These are phyloP conservation scores for Acromyrmex heyeri DNA, from an alignment of 1,140 invertebrate genomes.

Conservation along the genomic window DNA sequence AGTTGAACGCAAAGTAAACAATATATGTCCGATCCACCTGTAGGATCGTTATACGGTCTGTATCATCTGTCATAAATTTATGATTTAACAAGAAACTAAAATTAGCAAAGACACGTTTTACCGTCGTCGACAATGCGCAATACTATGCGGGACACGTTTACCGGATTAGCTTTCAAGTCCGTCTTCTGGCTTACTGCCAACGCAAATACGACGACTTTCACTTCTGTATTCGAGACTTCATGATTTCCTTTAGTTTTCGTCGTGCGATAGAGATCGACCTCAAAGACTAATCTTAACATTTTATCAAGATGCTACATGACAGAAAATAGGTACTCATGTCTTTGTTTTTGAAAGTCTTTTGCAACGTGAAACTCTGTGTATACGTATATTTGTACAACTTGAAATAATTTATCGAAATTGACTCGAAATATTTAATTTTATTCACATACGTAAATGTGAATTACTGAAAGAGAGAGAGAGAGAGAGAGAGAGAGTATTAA, in stretches of 20 bases:
- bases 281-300: background rate
- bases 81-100: constrained; percentile 56
- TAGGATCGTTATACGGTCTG: background rate
- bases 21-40: background rate
- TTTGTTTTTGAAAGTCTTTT: background rate
- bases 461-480: background rate
- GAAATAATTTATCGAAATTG: background rate
- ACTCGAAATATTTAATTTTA: background rate
- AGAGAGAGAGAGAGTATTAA: background rate
- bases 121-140: constrained; percentile 40
- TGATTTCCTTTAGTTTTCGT: constrained; percentile 8
- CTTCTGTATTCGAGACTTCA: constrained; percentile 33
- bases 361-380: background rate
- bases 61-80: constrained; percentile 42
- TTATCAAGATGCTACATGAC: background rate
- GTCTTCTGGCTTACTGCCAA: constrained; percentile 68
- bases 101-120: constrained; percentile 36
- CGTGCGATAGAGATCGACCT: background rate
- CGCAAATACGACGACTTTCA: constrained; percentile 66
- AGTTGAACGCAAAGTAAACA: too few relatives aligned
- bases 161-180: constrained; percentile 31
- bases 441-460: background rate
- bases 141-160: constrained; percentile 54
- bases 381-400: background rate
- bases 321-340: background rate